phyloP scores from a whole-genome alignment of 2,888 invertebrate genomes.

The Fragum sueziense region DNA sequence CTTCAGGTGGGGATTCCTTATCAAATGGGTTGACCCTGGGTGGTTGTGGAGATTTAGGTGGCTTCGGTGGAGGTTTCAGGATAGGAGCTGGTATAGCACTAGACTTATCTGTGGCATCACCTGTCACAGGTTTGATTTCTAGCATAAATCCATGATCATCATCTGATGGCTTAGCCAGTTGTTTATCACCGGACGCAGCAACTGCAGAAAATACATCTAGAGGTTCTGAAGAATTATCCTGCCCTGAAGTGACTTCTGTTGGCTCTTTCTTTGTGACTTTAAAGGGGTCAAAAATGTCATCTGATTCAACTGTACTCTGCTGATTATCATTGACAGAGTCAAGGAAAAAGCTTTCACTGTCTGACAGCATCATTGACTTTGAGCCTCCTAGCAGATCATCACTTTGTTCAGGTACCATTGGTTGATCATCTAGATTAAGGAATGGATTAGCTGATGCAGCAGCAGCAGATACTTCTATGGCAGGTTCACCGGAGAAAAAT shows the following conservation, averaged over 20 bases:
- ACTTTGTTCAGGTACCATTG: background rate
- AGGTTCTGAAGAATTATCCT: conserved; percentile 12
- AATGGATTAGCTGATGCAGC: conserved; percentile 54
- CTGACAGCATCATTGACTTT: conserved; percentile 38
- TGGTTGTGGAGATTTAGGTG: conserved; percentile 72
- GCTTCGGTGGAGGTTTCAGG: conserved; percentile 75
- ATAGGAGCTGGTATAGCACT: conserved; percentile 63
- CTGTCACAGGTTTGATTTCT: conserved; percentile 66
- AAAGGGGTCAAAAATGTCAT: conserved; percentile 69
- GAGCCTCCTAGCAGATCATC: background rate
- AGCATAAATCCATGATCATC: conserved; percentile 67
- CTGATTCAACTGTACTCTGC: conserved; percentile 29
- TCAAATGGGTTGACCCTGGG: conserved; percentile 82
- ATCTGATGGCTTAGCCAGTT: conserved; percentile 56
- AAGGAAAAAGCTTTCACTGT: conserved; percentile 55
- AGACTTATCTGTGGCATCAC: conserved; percentile 29
- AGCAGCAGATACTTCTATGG: conserved; percentile 1
- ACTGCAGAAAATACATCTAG: conserved; percentile 54
- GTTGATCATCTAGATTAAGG: conserved; percentile 43
- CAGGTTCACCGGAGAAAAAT: conserved; percentile 44
- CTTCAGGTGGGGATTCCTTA: conserved; percentile 80
- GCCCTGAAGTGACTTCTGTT: conserved; percentile 1
- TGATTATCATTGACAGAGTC: conserved; percentile 47
- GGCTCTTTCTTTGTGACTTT: conserved; percentile 45
- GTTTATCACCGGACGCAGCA: conserved; percentile 55